phyloP scores from a whole-genome alignment of 2,113 vertebrate genomes.

The Oreochromis aureus region DNA sequence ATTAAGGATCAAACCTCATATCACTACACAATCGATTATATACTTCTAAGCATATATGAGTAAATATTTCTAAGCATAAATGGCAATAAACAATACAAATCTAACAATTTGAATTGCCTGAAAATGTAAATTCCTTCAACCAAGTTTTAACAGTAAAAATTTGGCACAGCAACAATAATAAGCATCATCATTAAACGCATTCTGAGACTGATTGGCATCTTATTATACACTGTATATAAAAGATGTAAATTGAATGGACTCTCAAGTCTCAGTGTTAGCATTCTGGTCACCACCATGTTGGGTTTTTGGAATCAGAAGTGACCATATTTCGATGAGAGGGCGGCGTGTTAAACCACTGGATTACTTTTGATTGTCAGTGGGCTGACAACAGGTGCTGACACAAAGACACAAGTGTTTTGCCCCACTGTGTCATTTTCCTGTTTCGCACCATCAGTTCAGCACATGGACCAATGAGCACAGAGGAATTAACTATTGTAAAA shows the following conservation, averaged over 20 bases:
- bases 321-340: background rate
- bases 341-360: background rate
- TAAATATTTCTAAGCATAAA: too few relatives aligned
- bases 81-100: too few relatives aligned
- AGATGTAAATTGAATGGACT: background rate
- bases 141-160: background rate
- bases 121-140: background rate
- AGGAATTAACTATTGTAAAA: background rate
- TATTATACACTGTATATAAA: background rate
- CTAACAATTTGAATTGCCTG: background rate
- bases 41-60: too few relatives aligned
- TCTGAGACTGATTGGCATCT: background rate
- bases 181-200: background rate
- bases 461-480: background rate
- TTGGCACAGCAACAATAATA: background rate
- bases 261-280: background rate
- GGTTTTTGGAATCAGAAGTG: background rate
- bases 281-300: background rate
- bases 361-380: background rate
- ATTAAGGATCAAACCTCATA: too few relatives aligned
- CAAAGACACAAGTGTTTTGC: background rate
- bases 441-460: background rate
- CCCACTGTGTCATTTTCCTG: background rate
- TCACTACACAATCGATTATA: too few relatives aligned
- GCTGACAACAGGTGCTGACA: accelerated